A percentile compares a stretch with the other conserved stretches of the same genome.
phyloP scores from a whole-genome alignment of 2,113 vertebrate species.

The Plecturocebus donacophilus region DNA sequence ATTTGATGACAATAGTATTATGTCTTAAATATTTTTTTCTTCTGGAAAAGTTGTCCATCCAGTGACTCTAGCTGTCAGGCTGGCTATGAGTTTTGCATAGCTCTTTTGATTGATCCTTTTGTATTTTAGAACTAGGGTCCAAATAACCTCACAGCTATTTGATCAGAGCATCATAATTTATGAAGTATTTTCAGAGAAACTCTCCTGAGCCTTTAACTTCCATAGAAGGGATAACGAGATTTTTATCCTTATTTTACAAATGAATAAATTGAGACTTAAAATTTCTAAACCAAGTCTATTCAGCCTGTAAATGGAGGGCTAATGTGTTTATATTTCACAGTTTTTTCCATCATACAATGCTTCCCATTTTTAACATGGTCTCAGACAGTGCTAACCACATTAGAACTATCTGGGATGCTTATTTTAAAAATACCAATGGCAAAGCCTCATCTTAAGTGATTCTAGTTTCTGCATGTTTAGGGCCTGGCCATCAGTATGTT shows the following conservation, averaged over 20 bases:
- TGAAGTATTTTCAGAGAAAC: background rate
- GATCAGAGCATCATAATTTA: background rate
- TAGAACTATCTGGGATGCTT: background rate
- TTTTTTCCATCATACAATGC: background rate
- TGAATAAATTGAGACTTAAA: background rate
- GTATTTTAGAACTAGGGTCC: slow-evolving; percentile 13
- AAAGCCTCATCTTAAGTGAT: background rate
- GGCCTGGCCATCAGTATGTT: background rate
- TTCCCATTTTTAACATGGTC: background rate
- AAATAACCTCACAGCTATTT: slow-evolving; percentile 6
- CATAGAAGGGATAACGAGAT: background rate
- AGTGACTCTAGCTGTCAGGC: background rate
- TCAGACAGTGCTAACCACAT: background rate
- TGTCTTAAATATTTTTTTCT: background rate
- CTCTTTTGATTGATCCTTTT: background rate
- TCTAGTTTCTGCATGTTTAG: background rate
- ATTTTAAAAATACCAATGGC: background rate
- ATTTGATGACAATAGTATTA: background rate
- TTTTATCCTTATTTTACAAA: slow-evolving; percentile 8
- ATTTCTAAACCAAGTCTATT: background rate
- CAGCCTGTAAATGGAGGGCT: background rate
- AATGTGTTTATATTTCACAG: background rate
- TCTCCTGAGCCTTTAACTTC: background rate
- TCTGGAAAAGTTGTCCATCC: background rate
- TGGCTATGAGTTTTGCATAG: background rate